phyloP scores from a whole-genome alignment of 2,888 invertebrate genomes.

The Gonocerus acuteangulatus region DNA sequence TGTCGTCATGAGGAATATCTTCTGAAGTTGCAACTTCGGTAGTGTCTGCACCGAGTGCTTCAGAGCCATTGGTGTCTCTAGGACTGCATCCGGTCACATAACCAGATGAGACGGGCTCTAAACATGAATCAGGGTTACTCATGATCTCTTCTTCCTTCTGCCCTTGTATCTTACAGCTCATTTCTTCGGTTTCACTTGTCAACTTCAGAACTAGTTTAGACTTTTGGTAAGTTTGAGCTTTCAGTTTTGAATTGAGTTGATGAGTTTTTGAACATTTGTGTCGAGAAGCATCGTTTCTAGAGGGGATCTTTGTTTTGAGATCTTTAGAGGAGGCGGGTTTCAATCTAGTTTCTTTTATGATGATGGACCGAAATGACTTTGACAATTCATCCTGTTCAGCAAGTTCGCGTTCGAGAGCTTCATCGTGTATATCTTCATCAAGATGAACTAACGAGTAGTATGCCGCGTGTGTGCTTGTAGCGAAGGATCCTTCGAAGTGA shows the following conservation, averaged over 20 bases:
- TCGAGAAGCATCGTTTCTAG: slow-evolving; percentile 1
- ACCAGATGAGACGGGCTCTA: slow-evolving; percentile 43
- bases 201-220: slow-evolving; percentile 10
- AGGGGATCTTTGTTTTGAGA: neutral
- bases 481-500: slow-evolving; percentile 20
- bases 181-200: slow-evolving; percentile 4
- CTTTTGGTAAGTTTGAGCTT: neutral
- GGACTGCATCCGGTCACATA: slow-evolving; percentile 42
- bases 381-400: slow-evolving; percentile 50
- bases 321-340: slow-evolving; percentile 5
- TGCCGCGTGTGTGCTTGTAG: slow-evolving; percentile 17
- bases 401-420: slow-evolving; percentile 49
- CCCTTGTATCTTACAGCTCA: slow-evolving; percentile 1
- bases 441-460: slow-evolving; percentile 40
- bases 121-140: slow-evolving; percentile 45
- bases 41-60: slow-evolving; percentile 43
- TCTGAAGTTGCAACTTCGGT: slow-evolving; percentile 42
- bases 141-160: slow-evolving; percentile 34
- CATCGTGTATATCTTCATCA: slow-evolving; percentile 42
- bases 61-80: slow-evolving; percentile 46
- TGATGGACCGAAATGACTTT: slow-evolving; percentile 48
- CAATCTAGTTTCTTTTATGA: slow-evolving; percentile 41
- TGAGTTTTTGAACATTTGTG: neutral
- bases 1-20: slow-evolving; percentile 42
- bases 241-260: slow-evolving; percentile 6